Percentiles rank a stretch among this genome's conserved stretches.
These are phyloP conservation scores for Ochropleura plecta DNA, from an alignment of 2,888 invertebrate species.

Conservation along the genomic window DNA sequence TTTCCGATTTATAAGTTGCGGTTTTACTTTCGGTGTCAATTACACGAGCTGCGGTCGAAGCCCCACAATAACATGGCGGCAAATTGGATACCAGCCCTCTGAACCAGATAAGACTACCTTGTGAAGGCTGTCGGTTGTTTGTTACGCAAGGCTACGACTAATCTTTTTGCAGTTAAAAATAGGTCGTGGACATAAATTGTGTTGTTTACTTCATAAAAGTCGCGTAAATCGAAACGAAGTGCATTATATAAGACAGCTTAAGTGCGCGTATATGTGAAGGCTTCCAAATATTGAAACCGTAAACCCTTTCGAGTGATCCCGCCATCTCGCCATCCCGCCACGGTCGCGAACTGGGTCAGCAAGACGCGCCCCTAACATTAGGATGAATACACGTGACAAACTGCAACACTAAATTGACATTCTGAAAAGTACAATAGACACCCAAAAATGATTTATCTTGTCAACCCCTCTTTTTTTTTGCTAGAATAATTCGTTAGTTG, in stretches of 20 bases:
- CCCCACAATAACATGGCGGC: conserved; percentile 80
- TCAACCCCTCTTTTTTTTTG: neutral
- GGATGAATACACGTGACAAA: conserved; percentile 76
- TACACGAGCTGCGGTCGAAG: conserved; percentile 86
- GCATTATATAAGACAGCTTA: conserved; percentile 71
- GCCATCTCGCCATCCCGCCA: conserved; percentile 76
- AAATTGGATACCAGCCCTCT: conserved; percentile 88
- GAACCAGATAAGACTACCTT: conserved; percentile 85
- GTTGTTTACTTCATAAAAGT: conserved; percentile 67
- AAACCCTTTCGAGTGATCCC: conserved; percentile 85
- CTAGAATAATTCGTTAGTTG: neutral
- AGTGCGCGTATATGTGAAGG: conserved; percentile 73
- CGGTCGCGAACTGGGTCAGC: conserved; percentile 83
- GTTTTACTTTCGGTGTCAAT: conserved; percentile 87
- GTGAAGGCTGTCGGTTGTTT: conserved; percentile 80
- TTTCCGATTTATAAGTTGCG: conserved; percentile 82
- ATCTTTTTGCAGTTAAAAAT: conserved; percentile 76
- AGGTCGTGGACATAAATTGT: conserved; percentile 71
- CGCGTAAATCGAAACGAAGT: conserved; percentile 68
- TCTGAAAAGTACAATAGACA: conserved; percentile 36
- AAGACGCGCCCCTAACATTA: conserved; percentile 77
- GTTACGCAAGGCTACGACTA: conserved; percentile 78
- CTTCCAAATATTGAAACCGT: conserved; percentile 87
- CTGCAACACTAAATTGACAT: conserved; percentile 51
- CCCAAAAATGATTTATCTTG: conserved; percentile 29